Conservation (phyloP, 2,888 invertebrate species). For the Cryptocephalus moraei region DNA sequence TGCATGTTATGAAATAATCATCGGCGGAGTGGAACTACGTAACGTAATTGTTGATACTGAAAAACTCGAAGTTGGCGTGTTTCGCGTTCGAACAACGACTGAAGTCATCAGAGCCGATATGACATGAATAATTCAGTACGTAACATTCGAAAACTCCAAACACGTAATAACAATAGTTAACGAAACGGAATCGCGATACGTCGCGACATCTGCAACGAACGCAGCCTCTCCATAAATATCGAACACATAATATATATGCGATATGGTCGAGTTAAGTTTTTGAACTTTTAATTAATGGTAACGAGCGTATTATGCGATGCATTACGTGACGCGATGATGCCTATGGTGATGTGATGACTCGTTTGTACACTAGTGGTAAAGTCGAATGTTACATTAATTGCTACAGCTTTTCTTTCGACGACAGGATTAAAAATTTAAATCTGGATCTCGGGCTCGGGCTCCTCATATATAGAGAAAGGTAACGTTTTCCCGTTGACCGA, state of each 20-base stretch:
- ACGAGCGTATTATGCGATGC: constrained; percentile 20
- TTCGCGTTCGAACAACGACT: too few relatives aligned
- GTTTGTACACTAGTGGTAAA: constrained; percentile 26
- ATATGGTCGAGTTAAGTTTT: constrained; percentile 14
- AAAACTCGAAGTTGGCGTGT: too few relatives aligned
- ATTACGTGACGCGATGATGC: constrained; percentile 14
- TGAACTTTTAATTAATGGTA: constrained; percentile 25
- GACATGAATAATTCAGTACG: constrained; percentile 10
- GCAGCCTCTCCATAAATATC: background rate
- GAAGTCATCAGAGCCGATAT: too few relatives aligned
- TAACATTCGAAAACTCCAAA: constrained; percentile 10
- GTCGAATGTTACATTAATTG: constrained; percentile 27
- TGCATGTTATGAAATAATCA: too few relatives aligned
- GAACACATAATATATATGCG: too few relatives aligned
- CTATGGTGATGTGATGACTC: constrained; percentile 17
- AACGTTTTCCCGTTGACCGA: background rate
- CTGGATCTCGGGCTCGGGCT: background rate
- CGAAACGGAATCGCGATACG: constrained; percentile 2
- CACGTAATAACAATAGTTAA: constrained; percentile 14
- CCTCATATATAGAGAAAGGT: background rate
- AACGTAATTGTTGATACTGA: too few relatives aligned
- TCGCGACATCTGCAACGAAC: constrained; percentile 2
- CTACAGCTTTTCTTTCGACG: constrained; percentile 22
- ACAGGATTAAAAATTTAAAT: constrained; percentile 16
- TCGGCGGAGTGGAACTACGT: too few relatives aligned